Evolutionary conservation across 2,113 vertebrate species (phyloP), one percentile per base, ranked within the genome.

Genomic region (Ursus arctos): DNA sequence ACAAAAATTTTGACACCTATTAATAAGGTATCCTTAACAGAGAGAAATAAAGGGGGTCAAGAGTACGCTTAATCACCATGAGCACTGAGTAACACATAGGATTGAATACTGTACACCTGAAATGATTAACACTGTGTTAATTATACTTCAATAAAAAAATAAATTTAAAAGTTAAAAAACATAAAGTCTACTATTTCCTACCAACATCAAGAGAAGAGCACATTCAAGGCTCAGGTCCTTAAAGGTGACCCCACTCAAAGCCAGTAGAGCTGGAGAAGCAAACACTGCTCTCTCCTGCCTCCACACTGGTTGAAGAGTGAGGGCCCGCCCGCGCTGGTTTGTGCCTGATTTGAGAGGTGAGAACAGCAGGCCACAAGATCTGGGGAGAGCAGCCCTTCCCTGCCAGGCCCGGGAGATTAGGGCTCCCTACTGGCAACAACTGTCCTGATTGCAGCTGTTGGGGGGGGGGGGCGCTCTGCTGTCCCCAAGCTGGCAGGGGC

Each of bases 391-490:
- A 36, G 83, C 33, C 77, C 57, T 31, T 33, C 43, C 43, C 7
- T 2, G 36, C 47, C 43, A 22, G 16, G 7, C 76, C 47, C 8
- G 31, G 33, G 6, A 51, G 92, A 88, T 47, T 43, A 10, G 6
- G 1, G 12, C 51, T 87, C 80, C n/a, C 57, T 11, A 82, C 21
- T 22, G n/a, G n/a, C 26, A 81, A 36, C 97, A 97, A 95, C 72
- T 95, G 97, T 79, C 88, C 47, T 0, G 31, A n/a, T 10, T 0
- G 24, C 97, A 91, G 77, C 98, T 97, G 97, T 79, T 94, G 1
- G 33, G 67, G 33, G 51, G 53, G 14, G 51, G 51, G 14, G 0
- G 14, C 90, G 80, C 90, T 97, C 83, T 96, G 92, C 83, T 95
- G 90, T 87, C 43, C 87, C 43, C 53, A 51, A 33, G 24, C 8